These are phyloP conservation scores for Pteropus rufus DNA, from an alignment of 2,797 vertebrate genomes.

Conservation along the genomic window DNA sequence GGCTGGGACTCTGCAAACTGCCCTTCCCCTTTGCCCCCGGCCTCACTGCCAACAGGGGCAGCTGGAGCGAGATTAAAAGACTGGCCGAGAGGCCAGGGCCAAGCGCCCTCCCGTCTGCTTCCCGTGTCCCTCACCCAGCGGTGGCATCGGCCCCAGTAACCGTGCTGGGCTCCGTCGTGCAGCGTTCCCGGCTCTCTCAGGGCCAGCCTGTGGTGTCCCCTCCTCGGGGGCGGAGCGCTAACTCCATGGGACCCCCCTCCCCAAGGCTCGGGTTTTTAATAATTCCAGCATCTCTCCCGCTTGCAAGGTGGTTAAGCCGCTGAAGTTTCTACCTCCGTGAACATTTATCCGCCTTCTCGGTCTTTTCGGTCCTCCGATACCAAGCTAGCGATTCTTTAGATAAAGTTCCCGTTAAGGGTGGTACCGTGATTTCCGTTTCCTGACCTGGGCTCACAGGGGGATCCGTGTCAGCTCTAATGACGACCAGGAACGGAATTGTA, in stretches of 20 bases:
- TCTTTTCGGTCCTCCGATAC: not conserved
- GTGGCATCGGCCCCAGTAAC: not conserved
- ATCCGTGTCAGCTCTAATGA: not conserved
- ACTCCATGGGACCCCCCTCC: not conserved
- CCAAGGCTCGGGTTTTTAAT: not conserved
- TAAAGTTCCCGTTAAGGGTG: not conserved
- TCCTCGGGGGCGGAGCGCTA: not conserved
- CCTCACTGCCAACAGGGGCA: not conserved
- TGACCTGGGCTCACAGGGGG: not conserved
- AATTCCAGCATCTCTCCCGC: not conserved
- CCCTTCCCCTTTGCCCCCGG: not conserved
- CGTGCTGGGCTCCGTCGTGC: not conserved
- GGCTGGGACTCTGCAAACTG: not conserved
- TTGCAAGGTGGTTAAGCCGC: not conserved
- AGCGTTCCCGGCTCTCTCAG: not conserved
- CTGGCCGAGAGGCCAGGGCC: not conserved
- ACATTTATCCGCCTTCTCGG: rapidly evolving
- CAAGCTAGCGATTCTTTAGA: not conserved
- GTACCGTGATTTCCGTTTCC: not conserved
- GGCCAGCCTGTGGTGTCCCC: not conserved
- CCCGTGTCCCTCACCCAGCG: not conserved
- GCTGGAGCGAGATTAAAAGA: not conserved
- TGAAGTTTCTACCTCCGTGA: not conserved
- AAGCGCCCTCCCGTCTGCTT: not conserved
- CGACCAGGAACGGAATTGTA: not conserved